Evolutionary conservation across 1,140 invertebrate genomes (phyloP), one percentile per base, ranked within the genome.

Genomic region (Thereuonema tuberculata): DNA sequence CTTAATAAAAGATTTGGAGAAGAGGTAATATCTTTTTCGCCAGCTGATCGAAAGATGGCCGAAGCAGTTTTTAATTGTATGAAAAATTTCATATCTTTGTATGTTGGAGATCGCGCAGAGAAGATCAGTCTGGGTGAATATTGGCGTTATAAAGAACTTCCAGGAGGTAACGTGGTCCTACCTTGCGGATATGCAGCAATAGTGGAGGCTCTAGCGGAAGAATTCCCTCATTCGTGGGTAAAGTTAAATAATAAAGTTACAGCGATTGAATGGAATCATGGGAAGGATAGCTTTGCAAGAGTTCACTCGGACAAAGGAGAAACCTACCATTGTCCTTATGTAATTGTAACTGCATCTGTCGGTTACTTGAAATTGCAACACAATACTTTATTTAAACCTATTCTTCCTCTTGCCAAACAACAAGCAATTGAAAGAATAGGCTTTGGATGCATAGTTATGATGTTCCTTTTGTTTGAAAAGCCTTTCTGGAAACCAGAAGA

Each of bases 311-410:
- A 91, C n/a, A n/a, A n/a, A n/a, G n/a, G n/a, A n/a, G n/a, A n/a
- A n/a, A n/a, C n/a, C n/a, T n/a, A n/a, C n/a, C n/a, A n/a, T n/a
- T n/a, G n/a, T n/a, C n/a, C n/a, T 71, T 87, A 89, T 67, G 84
- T 91, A 1, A 83, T 93, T 49, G 72, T 87, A 5, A 92, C 88
- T 0, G 74, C 90, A 15, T 86, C 90, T 0, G 74, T 93, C 14
- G 90, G 90, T 1, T 87, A 87, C 43, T 73, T 94, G 0, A 93
- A 93, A 74, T 80, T 82, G 61, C 81, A 84, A 61, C 64, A 81
- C 24, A 77, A 82, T 52, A 79, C 80, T 31, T 67, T 93, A 58
- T 93, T 93, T 69, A 80, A 80, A 56, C 89, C 90, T 0, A 72
- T 77, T 23, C 76, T 93, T 54, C 85, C 87, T 0, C 66, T 75